Base-by-base conservation (phyloP, 2,888 invertebrate genomes). In the Sussaba pulchella region DNA sequence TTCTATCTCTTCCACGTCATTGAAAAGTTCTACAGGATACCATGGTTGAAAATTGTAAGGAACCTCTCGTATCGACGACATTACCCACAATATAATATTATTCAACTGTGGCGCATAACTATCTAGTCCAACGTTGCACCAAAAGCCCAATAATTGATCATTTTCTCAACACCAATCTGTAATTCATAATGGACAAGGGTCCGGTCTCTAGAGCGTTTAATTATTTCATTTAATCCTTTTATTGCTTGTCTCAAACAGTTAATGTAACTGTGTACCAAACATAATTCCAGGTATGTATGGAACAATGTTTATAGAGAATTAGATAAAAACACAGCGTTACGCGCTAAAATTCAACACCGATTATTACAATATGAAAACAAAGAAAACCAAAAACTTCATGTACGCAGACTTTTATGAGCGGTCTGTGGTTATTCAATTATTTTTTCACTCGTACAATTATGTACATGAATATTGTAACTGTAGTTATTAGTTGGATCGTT, bases 1-100 rank as follows among this genome's bases (percentile, higher is more conserved):
- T 94, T 97, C 77, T 98, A 98, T 91, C 91, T 97, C 81, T 97
- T 98, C 92, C 98, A 98, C 91, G 94, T 98, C 26, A 94, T 98
- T 81, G 98, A 98, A 93, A 96, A 96, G 92, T 95, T 96, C 90
- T 96, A 95, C 91, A 95, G 95, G 92, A 95, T 98, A 86, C 98
- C 98, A 1, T 98, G 98, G 98, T 93, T 98, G 78, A 96, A 95
- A 92, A 94, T 96, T 83, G 98, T 95, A 91, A 93, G 93, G 89
- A 77, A 61, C 50, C 5, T 74, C 59, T 10, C 21, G 59, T 45
- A n/a, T 19, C 43, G 12, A 26, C n/a, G 36, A 19, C 24, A 0
- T 54, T 26, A 19, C 3, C 52, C 31, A 41, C 31, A 6, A 31
- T 39, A 26, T 59, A 54, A 57, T 21, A 17, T 66, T 64, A 41